Evolutionary conservation across 2,888 invertebrate species (phyloP).

Genomic region (Cryptophagus acutangulus): DNA sequence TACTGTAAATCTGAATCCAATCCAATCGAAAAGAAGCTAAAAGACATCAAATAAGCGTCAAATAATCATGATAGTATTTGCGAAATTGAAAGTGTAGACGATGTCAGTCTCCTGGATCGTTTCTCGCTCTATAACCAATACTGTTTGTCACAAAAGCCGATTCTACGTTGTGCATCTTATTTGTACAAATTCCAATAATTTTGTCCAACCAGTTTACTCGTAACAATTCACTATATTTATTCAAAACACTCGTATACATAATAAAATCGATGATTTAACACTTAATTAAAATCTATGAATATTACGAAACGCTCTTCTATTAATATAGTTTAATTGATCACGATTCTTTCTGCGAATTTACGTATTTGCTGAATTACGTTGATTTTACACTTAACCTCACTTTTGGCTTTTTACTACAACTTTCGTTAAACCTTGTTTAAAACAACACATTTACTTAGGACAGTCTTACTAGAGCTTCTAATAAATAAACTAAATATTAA

Average conservation of each 20-base stretch:
- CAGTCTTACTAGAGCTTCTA: conserved; percentile 48
- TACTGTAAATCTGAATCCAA: conserved; percentile 10
- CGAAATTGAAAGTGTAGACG: conserved; percentile 31
- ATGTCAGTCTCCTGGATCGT: conserved; percentile 61
- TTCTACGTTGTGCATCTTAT: conserved; percentile 44
- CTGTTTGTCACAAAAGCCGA: conserved; percentile 41
- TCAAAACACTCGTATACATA: conserved; percentile 39
- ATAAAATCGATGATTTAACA: conserved; percentile 22
- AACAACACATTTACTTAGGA: conserved; percentile 24
- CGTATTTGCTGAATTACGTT: background rate
- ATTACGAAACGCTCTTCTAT: background rate
- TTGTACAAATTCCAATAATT: conserved; percentile 41
- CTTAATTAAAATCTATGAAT: background rate
- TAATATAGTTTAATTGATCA: too few relatives aligned
- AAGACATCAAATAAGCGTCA: conserved; percentile 41
- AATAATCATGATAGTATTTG: conserved; percentile 38
- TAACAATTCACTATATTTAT: conserved; percentile 27
- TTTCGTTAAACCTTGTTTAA: conserved; percentile 26
- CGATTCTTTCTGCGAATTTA: background rate
- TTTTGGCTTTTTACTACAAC: conserved; percentile 22
- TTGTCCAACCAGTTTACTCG: conserved; percentile 36
- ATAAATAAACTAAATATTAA: conserved; percentile 43
- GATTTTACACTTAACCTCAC: conserved; percentile 30
- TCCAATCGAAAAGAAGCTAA: background rate
- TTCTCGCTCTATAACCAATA: conserved; percentile 45